Base-by-base conservation (phyloP, 2,113 vertebrate genomes). In the Trichechus manatus region DNA sequence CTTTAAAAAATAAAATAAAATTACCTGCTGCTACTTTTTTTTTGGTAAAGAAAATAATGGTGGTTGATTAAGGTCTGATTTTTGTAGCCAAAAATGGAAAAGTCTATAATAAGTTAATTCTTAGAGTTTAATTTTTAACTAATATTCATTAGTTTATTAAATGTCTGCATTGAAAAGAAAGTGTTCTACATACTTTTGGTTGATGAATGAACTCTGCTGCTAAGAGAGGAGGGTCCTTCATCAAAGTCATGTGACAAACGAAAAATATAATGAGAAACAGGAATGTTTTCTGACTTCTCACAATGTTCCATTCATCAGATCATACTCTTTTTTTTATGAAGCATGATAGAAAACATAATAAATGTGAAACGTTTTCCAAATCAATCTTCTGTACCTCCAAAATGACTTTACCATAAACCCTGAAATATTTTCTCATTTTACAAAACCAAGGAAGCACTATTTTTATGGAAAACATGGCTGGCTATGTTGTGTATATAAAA, bases 231-330 rank as follows among this genome's bases (percentile, higher is more conserved):
- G 56, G 68, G 50, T n/a, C 78, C 63, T 84, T 97, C 53, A 95
- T 95, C 64, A 93, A 97, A 94, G 79, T 81, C 79, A 89, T 63
- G 75, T 92, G 87, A 95, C 86, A 94, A 86, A 91, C 89, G 83
- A 93, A 83, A 96, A 93, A 7, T 90, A 84, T 94, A 96, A 96
- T 95, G 81, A 97, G 84, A 97, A 96, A 93, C 92, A 97, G 95
- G 5, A 75, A 89, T 84, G 39, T 82, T 95, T 95, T 91, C 68
- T 94, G 27, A 96, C 53, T 89, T 79, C 39, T 93, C 91, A 93
- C 89, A 94, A 97, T 93, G 79, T 82, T 89, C 82, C 75, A 95
- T 97, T 95, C 93, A 95, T 96, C 77, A 93, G 70, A 85, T 92
- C 78, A 95, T 72, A 80, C 36, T 87, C 72, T 74, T n/a, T 89